These are phyloP conservation scores for Meteorus cinctellus DNA, from an alignment of 2,888 invertebrate genomes.

Conservation along the genomic window DNA sequence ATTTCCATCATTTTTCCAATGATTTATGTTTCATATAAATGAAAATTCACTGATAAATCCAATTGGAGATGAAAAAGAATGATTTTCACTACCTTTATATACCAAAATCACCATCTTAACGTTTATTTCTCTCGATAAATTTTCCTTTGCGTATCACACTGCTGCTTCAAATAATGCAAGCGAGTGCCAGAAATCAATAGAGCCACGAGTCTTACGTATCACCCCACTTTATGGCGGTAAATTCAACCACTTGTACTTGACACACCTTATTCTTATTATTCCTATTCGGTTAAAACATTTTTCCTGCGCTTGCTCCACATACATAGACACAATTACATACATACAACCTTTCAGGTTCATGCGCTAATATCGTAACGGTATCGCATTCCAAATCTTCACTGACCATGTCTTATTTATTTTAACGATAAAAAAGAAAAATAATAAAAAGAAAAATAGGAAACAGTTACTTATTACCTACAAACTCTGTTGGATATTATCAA, in stretches of 20 bases:
- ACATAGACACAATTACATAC: neutral
- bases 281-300: neutral
- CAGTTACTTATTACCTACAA: neutral
- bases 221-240: slow-evolving; percentile 57
- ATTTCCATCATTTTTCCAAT: slow-evolving; percentile 3
- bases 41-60: neutral
- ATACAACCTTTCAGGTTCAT: neutral
- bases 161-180: slow-evolving; percentile 52
- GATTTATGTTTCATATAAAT: neutral
- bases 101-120: slow-evolving; percentile 64
- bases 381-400: too few relatives aligned
- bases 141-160: slow-evolving; percentile 55
- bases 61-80: neutral
- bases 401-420: too few relatives aligned
- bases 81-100: slow-evolving; percentile 60
- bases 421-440: neutral
- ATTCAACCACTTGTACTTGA: slow-evolving; percentile 45
- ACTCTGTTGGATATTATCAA: neutral
- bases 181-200: slow-evolving; percentile 54
- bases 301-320: neutral
- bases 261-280: slow-evolving; percentile 31
- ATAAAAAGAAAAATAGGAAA: neutral
- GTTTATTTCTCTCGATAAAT: slow-evolving; percentile 44
- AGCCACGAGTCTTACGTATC: slow-evolving; percentile 48
- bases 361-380: neutral